These are phyloP conservation scores for Bombus breviceps DNA, from an alignment of 1,140 invertebrate genomes.

Conservation along the genomic window DNA sequence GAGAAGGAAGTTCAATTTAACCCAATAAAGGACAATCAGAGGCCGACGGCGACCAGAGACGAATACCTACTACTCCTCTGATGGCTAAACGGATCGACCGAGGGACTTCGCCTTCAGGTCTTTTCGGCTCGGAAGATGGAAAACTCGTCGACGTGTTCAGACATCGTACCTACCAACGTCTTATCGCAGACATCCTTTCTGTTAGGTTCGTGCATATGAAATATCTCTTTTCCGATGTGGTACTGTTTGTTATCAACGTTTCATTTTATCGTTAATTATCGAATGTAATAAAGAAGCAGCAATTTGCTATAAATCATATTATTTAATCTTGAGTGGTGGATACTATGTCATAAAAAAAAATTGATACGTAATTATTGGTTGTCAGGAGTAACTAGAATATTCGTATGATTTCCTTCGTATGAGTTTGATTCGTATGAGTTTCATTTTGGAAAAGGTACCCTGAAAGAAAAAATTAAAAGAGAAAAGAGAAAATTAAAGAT, in stretches of 20 bases:
- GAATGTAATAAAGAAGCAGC: no score
- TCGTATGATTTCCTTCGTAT: no score
- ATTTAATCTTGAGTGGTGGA: no score
- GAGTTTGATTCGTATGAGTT: no score
- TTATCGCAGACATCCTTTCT: not conserved
- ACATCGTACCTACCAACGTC: not conserved
- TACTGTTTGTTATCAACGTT: no score
- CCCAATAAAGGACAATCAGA: slow-evolving; percentile 84
- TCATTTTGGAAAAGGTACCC: no score
- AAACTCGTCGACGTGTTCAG: slow-evolving; percentile 29
- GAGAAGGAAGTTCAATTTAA: slow-evolving; percentile 84
- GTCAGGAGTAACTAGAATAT: no score
- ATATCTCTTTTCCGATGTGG: not conserved
- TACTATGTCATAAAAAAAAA: no score
- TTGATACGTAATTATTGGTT: no score
- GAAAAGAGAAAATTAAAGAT: not conserved
- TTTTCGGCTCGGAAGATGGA: slow-evolving; percentile 69
- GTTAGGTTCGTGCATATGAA: not conserved
- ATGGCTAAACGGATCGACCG: slow-evolving; percentile 74
- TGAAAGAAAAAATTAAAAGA: no score
- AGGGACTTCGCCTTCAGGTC: slow-evolving; percentile 70
- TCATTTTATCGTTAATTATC: no score
- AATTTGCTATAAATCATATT: no score
- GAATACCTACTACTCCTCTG: slow-evolving; percentile 78
- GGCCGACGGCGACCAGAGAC: slow-evolving; percentile 80